Evolutionary conservation across 2,113 vertebrate genomes (phyloP), one percentile per base, ranked within the genome.

Genomic region (Corythaeola cristata): DNA sequence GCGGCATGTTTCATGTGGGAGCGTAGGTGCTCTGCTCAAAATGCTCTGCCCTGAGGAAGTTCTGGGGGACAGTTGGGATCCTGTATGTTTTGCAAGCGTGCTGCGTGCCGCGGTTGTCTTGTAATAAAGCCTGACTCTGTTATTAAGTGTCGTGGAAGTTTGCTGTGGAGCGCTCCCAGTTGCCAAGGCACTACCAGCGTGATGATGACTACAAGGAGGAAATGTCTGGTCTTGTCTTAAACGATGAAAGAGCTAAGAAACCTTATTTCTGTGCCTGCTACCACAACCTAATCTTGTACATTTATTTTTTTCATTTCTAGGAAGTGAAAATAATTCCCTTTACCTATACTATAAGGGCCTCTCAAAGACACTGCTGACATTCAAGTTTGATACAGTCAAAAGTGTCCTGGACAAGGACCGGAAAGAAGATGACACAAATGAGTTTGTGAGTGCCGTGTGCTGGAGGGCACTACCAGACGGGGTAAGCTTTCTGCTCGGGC

Each of bases 271-370:
- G 6, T 60, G 62, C 47, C 18, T 90, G 18, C 69, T 89, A 73
- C 50, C n/a, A 62, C 22, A 79, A 66, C 22, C 19, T 92, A 35
- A 97, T 91, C 64, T 86, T 81, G 18, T 67, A 3, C 78, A 3
- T 53, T 80, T 91, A 0, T 22, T 66, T 88, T 85, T 53, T 93
- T 86, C 92, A 59, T 78, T 97, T 97, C 62, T 86, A 98, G 99
- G 99, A 98, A 99, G 99, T 44, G 99, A 99, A 98, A 99, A 99
- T 98, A 99, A 99, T 96, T 99, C 99, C 78, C 98, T 99, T 80
- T 99, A 99, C 97, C 96, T 99, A 16, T 99, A 99, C 98, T 99
- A 99, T 96, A 99, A 99, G 97, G 99, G 99, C 93, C 99, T 99
- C 95, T 99, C 99, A 97, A 99, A 99, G 98, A 99, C 99, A 71